These are phyloP conservation scores for Chymomyza procnemis DNA, from an alignment of 2,888 invertebrate genomes.

Conservation along the genomic window DNA sequence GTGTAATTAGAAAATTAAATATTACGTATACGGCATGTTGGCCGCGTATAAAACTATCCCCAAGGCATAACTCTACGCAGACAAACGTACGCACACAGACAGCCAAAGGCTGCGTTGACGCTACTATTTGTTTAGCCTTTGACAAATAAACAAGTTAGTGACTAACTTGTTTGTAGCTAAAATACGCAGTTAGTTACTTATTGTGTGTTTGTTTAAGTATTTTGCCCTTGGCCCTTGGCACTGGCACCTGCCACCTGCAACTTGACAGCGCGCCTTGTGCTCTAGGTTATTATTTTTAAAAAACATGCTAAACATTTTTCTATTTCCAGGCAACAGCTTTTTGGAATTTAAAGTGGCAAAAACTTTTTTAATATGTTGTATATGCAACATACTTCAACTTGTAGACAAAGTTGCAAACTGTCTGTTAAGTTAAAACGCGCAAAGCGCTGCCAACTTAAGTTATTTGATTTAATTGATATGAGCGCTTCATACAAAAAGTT, in stretches of 20 bases:
- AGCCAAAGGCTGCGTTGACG: neutral
- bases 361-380: too few species aligned
- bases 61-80: neutral
- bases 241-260: slow-evolving; percentile 10
- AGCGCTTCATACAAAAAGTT: too few species aligned
- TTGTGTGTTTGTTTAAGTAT: slow-evolving; percentile 2
- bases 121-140: neutral
- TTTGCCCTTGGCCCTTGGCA: neutral
- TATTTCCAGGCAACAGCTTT: too few species aligned
- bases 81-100: neutral
- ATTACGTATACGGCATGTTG: slow-evolving; percentile 50
- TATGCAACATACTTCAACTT: too few species aligned
- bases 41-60: neutral
- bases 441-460: too few species aligned
- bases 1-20: slow-evolving; percentile 61
- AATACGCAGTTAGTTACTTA: neutral
- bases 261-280: neutral
- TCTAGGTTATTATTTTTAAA: too few species aligned
- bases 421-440: too few species aligned
- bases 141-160: neutral
- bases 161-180: neutral
- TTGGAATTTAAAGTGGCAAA: too few species aligned
- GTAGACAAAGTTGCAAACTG: too few species aligned
- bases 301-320: too few species aligned
- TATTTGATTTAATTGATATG: too few species aligned